Conservation (phyloP, 2,888 invertebrate genomes). For the Poecilus cupreus region DNA sequence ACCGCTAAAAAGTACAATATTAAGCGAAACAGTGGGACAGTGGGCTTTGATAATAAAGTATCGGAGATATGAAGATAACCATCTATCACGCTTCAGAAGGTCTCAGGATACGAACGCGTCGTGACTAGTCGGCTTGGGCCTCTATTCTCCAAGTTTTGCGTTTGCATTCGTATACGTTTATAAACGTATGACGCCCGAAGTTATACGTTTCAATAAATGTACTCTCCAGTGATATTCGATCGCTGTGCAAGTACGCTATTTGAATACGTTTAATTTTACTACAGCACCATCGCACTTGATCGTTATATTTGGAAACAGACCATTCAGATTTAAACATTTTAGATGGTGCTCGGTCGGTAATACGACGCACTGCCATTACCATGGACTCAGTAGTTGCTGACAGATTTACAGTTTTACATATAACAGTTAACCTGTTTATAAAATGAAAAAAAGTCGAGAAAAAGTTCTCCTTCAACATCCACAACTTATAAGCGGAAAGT, state of each 20-base stretch:
- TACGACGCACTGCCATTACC: background rate
- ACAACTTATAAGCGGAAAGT: slow-evolving; percentile 1
- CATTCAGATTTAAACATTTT: background rate
- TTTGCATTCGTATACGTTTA: background rate
- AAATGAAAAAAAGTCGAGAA: too few relatives aligned
- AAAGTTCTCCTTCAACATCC: too few relatives aligned
- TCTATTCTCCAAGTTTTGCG: background rate
- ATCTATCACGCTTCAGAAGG: too few relatives aligned
- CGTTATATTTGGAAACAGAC: background rate
- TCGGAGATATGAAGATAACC: too few relatives aligned
- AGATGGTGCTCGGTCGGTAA: background rate
- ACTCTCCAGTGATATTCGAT: background rate
- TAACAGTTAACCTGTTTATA: too few relatives aligned
- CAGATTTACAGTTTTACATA: background rate
- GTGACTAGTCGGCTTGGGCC: too few relatives aligned
- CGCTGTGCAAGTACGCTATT: background rate
- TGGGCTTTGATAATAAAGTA: too few relatives aligned
- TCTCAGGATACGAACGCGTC: too few relatives aligned
- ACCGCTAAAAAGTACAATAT: too few relatives aligned
- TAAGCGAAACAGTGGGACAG: too few relatives aligned
- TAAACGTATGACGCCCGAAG: background rate
- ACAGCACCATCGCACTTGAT: too few relatives aligned
- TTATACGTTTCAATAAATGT: background rate
- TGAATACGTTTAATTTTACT: background rate
- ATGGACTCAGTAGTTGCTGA: background rate